phyloP scores from a whole-genome alignment of 2,113 vertebrate genomes.

The Ibidorhyncha struthersii region DNA sequence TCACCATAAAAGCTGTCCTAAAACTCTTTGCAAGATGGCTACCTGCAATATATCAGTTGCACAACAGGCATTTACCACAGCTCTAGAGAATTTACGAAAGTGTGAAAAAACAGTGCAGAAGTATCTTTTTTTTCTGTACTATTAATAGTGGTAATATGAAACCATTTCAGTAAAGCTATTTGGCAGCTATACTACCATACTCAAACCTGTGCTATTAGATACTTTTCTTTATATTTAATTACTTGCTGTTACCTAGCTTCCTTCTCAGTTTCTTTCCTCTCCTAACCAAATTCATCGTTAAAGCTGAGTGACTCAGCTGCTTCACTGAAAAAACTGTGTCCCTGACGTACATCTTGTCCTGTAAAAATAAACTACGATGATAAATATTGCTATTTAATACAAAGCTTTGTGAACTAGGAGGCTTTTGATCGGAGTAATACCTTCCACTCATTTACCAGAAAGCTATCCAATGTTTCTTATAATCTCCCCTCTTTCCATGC shows the following conservation, averaged over 20 bases:
- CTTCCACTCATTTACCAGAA: background rate
- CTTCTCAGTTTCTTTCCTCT: background rate
- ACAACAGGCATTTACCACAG: background rate
- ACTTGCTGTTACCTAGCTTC: background rate
- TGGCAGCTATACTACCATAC: background rate
- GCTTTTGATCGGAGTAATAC: background rate
- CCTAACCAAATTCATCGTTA: background rate
- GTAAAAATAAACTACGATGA: background rate
- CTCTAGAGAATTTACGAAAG: background rate
- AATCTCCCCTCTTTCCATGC: background rate
- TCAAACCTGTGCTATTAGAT: background rate
- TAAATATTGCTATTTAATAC: background rate
- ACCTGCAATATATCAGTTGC: background rate
- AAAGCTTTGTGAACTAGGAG: background rate
- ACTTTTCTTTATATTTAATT: background rate
- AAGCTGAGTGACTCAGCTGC: background rate
- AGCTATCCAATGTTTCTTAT: background rate
- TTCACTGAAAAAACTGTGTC: background rate
- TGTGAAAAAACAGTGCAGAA: background rate
- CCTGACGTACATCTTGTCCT: background rate
- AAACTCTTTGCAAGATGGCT: background rate
- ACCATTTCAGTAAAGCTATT: background rate
- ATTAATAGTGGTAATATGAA: background rate
- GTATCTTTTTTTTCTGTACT: background rate
- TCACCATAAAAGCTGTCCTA: background rate